These are phyloP conservation scores for Platyscapa corneri DNA, from an alignment of 1,140 invertebrate genomes.

Conservation along the genomic window DNA sequence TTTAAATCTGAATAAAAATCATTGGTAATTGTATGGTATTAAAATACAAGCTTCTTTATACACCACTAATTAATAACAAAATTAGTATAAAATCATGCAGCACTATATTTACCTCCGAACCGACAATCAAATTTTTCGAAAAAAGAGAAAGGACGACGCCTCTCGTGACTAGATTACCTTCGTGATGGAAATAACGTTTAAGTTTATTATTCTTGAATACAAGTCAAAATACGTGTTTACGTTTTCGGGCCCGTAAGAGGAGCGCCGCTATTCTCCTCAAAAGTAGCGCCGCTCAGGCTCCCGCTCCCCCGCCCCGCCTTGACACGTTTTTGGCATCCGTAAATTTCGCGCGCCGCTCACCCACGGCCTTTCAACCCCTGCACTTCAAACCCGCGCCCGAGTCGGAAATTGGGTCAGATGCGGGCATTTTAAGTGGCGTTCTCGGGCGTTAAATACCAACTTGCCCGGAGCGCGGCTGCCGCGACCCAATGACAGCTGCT, in stretches of 20 bases:
- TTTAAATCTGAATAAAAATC: constrained; percentile 15
- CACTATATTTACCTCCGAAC: constrained; percentile 23
- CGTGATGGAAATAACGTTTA: constrained; percentile 31
- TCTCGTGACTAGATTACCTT: constrained; percentile 36
- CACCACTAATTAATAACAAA: constrained; percentile 20
- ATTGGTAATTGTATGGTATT: constrained; percentile 33
- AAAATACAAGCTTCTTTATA: constrained; percentile 20
- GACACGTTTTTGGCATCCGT: background rate
- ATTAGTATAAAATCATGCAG: constrained; percentile 13
- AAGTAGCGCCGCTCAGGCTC: background rate
- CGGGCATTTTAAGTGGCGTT: too few relatives aligned
- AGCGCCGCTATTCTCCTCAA: background rate
- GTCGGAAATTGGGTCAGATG: background rate
- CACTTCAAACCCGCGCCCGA: constrained; percentile 46
- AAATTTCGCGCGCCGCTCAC: background rate
- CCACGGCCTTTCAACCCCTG: background rate
- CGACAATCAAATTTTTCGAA: constrained; percentile 33
- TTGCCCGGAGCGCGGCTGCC: constrained; percentile 56
- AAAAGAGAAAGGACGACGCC: background rate
- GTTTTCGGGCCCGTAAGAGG: background rate
- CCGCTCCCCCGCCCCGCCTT: background rate
- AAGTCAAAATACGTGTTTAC: constrained; percentile 33
- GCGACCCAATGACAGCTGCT: constrained; percentile 53
- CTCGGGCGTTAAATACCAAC: constrained; percentile 60
- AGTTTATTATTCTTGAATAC: constrained; percentile 27